A percentile compares a stretch with the other conserved stretches of the same genome.
phyloP scores from a whole-genome alignment of 2,797 vertebrate species.

The Ispidina lecontei region DNA sequence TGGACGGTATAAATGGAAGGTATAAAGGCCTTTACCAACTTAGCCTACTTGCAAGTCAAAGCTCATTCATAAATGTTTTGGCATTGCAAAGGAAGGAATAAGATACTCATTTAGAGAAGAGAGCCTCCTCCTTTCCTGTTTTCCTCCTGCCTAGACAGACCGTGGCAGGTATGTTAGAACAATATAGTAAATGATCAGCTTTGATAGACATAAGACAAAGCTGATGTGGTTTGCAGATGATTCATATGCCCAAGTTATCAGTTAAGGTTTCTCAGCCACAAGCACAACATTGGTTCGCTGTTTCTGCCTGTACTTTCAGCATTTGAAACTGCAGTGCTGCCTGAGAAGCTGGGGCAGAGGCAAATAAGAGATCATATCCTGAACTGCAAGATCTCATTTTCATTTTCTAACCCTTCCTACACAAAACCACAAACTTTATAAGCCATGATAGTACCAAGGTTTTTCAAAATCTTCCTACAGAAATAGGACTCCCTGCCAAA shows the following conservation, averaged over 20 bases:
- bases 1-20: not conserved
- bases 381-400: slow-evolving; percentile 22
- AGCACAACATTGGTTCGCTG: not conserved
- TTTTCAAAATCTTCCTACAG: not conserved
- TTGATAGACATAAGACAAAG: not conserved
- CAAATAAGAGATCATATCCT: slow-evolving; percentile 3
- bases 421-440: not conserved
- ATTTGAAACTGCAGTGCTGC: slow-evolving; percentile 31
- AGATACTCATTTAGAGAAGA: not conserved
- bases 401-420: slow-evolving; percentile 2
- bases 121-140: slow-evolving; percentile 19
- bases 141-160: not conserved
- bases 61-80: slow-evolving; percentile 10
- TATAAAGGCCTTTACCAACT: not conserved
- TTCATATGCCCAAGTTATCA: not conserved
- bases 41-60: not conserved
- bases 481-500: not conserved
- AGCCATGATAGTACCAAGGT: not conserved
- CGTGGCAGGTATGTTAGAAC: not conserved
- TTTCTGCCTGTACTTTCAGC: not conserved
- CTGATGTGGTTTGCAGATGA: not conserved
- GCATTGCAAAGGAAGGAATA: not conserved
- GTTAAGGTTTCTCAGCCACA: not conserved
- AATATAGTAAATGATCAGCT: not conserved
- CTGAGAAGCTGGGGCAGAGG: not conserved